Conservation (phyloP, 2,888 invertebrate species). For the Zhengitettix transpicula region DNA sequence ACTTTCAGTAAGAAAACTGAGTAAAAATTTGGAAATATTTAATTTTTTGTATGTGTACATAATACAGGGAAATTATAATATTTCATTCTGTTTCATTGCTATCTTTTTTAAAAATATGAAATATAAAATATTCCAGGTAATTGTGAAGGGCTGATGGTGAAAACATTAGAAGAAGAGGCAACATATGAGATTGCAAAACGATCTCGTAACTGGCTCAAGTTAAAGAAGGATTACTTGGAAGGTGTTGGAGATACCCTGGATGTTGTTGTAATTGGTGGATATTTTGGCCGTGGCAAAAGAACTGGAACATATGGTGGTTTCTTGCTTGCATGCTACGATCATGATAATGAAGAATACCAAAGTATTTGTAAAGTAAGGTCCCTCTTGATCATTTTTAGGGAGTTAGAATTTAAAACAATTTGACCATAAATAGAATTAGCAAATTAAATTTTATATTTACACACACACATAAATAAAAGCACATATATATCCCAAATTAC, state of each 20-base stretch:
- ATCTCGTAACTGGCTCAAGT: conserved; percentile 85
- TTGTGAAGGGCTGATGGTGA: conserved; percentile 98
- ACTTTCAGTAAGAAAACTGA: too few relatives aligned
- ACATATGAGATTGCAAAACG: conserved; percentile 95
- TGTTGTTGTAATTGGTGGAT: conserved; percentile 89
- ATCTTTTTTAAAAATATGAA: too few relatives aligned
- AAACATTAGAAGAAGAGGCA: conserved; percentile 75
- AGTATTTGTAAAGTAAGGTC: conserved; percentile 66
- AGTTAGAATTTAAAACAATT: too few relatives aligned
- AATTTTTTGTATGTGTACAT: too few relatives aligned
- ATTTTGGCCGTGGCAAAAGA: conserved; percentile 80
- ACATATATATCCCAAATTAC: too few relatives aligned
- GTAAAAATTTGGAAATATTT: too few relatives aligned
- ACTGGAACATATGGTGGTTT: conserved; percentile 91
- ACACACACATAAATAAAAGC: too few relatives aligned
- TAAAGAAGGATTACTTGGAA: conserved; percentile 95
- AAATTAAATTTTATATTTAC: too few relatives aligned
- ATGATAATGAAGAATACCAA: conserved; percentile 80
- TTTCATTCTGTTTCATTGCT: background rate
- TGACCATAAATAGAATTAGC: too few relatives aligned
- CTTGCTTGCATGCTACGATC: conserved; percentile 83
- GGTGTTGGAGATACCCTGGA: conserved; percentile 94
- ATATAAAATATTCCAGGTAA: conserved; percentile 40
- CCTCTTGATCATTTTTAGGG: background rate
- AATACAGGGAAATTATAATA: too few relatives aligned